phyloP scores from a whole-genome alignment of 2,113 vertebrate species.

The Gulo gulo region DNA sequence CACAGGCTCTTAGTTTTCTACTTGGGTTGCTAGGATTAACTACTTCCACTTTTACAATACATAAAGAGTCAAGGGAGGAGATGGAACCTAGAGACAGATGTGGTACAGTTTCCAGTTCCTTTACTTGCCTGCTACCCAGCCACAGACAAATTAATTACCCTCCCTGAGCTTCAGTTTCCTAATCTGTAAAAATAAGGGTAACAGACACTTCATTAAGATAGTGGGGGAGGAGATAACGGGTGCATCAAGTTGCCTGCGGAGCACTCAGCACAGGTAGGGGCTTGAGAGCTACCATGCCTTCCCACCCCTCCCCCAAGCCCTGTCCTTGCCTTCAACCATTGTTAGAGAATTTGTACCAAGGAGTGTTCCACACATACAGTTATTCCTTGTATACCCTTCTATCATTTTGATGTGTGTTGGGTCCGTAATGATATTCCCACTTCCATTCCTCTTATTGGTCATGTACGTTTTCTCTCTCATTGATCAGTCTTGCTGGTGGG shows the following conservation, averaged over 20 bases:
- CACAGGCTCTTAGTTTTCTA: not conserved
- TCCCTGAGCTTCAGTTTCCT: not conserved
- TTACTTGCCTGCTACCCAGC: not conserved
- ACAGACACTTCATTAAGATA: not conserved
- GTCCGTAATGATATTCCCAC: not conserved
- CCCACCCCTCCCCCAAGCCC: not conserved
- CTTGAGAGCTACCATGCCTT: not conserved
- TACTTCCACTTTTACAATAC: not conserved
- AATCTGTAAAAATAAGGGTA: not conserved
- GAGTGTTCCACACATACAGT: not conserved
- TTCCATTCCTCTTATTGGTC: not conserved
- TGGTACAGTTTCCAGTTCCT: not conserved
- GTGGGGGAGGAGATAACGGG: not conserved
- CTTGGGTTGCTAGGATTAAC: not conserved
- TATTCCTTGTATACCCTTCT: too few species aligned
- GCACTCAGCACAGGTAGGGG: not conserved
- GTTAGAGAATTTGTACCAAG: not conserved
- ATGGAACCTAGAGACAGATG: not conserved
- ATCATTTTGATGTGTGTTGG: not conserved
- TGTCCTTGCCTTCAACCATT: not conserved
- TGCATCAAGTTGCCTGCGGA: not conserved
- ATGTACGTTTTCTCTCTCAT: not conserved
- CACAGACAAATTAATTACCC: not conserved
- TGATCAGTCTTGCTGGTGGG: not conserved
- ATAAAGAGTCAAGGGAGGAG: not conserved